phyloP scores from a whole-genome alignment of 2,113 vertebrate genomes.

The Tetrao urogallus region DNA sequence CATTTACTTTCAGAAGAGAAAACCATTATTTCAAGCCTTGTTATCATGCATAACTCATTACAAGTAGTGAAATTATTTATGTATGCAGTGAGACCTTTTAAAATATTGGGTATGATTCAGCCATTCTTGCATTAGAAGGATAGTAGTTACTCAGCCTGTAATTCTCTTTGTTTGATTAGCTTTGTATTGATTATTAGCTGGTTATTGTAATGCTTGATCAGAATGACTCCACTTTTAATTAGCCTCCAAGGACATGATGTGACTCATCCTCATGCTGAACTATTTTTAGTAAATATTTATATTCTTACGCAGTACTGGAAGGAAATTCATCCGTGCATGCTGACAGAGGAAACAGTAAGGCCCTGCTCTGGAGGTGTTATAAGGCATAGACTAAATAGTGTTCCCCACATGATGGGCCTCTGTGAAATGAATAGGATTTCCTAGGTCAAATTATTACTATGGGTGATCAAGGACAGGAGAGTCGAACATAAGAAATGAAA shows the following conservation, averaged over 20 bases:
- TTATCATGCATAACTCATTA: not conserved
- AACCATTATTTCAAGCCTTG: not conserved
- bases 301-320: not conserved
- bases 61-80: not conserved
- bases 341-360: not conserved
- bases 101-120: not conserved
- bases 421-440: not conserved
- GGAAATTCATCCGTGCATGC: not conserved
- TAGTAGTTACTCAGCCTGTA: constrained; percentile 11
- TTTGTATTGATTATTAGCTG: not conserved
- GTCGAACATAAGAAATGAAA: not conserved
- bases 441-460: not conserved
- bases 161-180: constrained; percentile 51
- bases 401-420: not conserved
- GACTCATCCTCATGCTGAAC: constrained; percentile 37
- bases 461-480: not conserved
- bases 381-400: not conserved
- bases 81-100: not conserved
- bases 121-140: not conserved
- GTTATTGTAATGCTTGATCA: constrained; percentile 37
- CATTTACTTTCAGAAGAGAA: not conserved
- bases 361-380: not conserved
- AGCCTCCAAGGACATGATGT: constrained; percentile 18
- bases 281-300: constrained; percentile 69
- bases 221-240: constrained; percentile 23